Percentiles rank a stretch among this genome's conserved stretches.
Conservation (phyloP, 2,797 vertebrate genomes). For the Gallinago solitaria region DNA sequence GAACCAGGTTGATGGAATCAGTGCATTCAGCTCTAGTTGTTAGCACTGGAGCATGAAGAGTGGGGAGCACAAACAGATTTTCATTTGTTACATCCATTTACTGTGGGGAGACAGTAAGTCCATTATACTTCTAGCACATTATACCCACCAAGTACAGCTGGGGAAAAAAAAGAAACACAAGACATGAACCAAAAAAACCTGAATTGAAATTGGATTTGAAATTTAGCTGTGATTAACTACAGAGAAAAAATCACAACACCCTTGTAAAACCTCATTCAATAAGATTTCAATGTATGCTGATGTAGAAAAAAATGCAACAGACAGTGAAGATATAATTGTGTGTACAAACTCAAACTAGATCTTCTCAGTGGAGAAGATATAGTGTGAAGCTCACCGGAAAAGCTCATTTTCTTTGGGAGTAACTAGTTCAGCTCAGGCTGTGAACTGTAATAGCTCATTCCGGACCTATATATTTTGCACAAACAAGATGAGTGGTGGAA, state of each 20-base stretch:
- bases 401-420: neutral
- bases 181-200: neutral
- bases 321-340: neutral
- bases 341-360: neutral
- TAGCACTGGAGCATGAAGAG: neutral
- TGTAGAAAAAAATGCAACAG: slow-evolving; percentile 9
- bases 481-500: neutral
- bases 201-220: neutral
- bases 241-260: neutral
- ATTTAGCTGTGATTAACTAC: slow-evolving; percentile 2
- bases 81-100: neutral
- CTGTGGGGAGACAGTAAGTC: neutral
- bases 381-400: neutral
- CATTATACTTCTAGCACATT: neutral
- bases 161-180: neutral
- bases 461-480: neutral
- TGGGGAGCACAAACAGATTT: neutral
- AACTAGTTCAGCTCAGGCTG: neutral
- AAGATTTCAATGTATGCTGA: neutral
- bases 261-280: slow-evolving; percentile 34
- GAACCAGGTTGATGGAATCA: slow-evolving; percentile 6
- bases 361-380: neutral
- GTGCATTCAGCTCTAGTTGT: slow-evolving; percentile 8
- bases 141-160: neutral
- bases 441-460: slow-evolving; percentile 5